Evolutionary conservation across 2,797 vertebrate species (phyloP).

Genomic region (Oreonectes daqikongensis): DNA sequence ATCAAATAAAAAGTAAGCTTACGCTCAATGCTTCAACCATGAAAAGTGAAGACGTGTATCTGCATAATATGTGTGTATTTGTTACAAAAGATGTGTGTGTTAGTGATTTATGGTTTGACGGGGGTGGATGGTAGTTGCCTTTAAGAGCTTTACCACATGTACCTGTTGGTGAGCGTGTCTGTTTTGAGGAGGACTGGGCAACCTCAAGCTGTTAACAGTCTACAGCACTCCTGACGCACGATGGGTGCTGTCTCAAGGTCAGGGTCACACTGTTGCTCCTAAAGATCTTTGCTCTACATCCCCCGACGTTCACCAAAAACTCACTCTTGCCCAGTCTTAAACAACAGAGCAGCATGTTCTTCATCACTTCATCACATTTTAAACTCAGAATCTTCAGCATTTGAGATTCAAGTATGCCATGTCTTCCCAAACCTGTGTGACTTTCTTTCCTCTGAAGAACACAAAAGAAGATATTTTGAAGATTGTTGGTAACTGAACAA

Average conservation of each 20-base stretch:
- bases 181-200: conserved; percentile 53
- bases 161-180: conserved; percentile 11
- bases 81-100: conserved; percentile 5
- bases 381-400: neutral
- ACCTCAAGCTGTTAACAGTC: conserved; percentile 61
- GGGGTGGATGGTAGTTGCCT: conserved; percentile 45
- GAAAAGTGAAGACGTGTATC: conserved; percentile 3
- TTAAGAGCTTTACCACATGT: conserved; percentile 40
- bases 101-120: conserved; percentile 44
- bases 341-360: neutral
- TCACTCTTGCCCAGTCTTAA: neutral
- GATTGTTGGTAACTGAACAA: no score
- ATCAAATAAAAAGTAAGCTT: conserved; percentile 1
- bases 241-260: conserved; percentile 59
- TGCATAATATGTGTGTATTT: neutral
- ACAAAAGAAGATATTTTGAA: no score
- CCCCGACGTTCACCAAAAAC: conserved; percentile 6
- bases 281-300: neutral
- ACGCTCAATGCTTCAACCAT: neutral
- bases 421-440: neutral
- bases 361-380: neutral
- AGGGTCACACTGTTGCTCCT: conserved; percentile 43
- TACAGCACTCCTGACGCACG: conserved; percentile 59
- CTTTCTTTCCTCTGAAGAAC: no score
- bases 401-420: conserved; percentile 1